Conservation (phyloP, 2,888 invertebrate genomes). For the Rotaria socialis region DNA sequence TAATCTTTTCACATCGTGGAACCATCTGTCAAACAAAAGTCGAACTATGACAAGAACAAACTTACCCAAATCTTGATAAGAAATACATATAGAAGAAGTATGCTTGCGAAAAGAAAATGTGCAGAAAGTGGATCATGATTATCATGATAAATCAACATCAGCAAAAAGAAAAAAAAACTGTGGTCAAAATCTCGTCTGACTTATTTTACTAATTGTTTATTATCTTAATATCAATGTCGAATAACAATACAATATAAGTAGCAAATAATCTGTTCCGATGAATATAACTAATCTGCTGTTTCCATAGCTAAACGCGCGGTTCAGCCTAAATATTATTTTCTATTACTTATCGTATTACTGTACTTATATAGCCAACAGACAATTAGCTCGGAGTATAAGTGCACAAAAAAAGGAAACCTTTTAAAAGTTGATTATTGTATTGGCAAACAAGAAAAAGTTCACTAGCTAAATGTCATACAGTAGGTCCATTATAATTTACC, state of each 20-base stretch:
- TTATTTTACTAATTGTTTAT: background rate
- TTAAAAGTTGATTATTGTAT: too few relatives aligned
- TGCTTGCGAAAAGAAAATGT: background rate
- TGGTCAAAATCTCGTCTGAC: background rate
- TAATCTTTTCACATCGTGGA: conserved; percentile 19
- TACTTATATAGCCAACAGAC: background rate
- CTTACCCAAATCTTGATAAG: background rate
- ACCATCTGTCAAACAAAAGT: conserved; percentile 29
- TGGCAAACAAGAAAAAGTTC: too few relatives aligned
- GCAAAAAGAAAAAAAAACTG: too few relatives aligned
- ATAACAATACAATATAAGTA: background rate
- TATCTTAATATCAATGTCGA: background rate
- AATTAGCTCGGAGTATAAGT: background rate
- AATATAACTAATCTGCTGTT: background rate
- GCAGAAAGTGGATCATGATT: background rate
- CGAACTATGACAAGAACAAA: background rate
- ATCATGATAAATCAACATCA: background rate
- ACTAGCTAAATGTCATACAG: too few relatives aligned
- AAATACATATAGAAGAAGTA: background rate
- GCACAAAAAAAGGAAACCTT: background rate
- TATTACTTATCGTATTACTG: background rate
- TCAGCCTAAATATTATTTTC: background rate
- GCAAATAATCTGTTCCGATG: background rate
- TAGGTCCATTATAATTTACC: background rate
- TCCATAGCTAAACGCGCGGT: background rate